Conservation (phyloP, 2,113 vertebrate species). For the Varanus salvator region DNA sequence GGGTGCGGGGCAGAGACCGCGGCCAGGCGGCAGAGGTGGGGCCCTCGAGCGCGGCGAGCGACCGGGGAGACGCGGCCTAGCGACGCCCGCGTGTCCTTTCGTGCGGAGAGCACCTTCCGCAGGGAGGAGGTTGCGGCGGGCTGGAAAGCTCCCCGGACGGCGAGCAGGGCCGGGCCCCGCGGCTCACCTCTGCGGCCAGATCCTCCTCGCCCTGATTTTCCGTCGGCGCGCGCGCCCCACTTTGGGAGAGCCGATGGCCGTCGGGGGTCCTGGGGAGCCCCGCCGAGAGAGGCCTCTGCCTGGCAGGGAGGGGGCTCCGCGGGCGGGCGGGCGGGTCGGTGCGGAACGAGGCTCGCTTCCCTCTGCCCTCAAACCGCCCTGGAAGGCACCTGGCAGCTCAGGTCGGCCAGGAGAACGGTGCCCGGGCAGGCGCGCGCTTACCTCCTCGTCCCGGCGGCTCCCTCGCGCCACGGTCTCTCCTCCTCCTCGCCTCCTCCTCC, state of each 20-base stretch:
- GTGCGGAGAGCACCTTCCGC: too few relatives aligned
- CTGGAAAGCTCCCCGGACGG: background rate
- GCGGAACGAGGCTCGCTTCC: background rate
- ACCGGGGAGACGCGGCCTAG: background rate
- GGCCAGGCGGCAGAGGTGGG: background rate
- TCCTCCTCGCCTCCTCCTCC: conserved; percentile 25
- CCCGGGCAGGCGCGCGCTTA: background rate
- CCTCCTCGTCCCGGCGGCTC: background rate
- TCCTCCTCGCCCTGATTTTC: conserved; percentile 11
- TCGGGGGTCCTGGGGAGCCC: background rate
- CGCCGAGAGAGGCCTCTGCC: background rate
- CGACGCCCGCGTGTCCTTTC: too few relatives aligned
- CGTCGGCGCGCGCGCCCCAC: conserved; percentile 29
- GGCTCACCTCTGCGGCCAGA: background rate
- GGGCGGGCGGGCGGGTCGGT: background rate
- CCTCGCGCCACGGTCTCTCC: conserved; percentile 9
- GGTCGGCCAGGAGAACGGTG: background rate
- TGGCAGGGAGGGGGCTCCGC: background rate
- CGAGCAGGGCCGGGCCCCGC: background rate
- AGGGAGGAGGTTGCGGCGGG: too few relatives aligned
- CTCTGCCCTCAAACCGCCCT: background rate
- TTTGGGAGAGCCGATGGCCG: background rate
- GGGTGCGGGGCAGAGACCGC: background rate
- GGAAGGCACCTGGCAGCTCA: background rate
- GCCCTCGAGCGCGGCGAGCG: background rate